A percentile compares a stretch with the other conserved stretches of the same genome.
Evolutionary conservation across 2,888 invertebrate genomes (phyloP).

Genomic region (Pammene aurita): DNA sequence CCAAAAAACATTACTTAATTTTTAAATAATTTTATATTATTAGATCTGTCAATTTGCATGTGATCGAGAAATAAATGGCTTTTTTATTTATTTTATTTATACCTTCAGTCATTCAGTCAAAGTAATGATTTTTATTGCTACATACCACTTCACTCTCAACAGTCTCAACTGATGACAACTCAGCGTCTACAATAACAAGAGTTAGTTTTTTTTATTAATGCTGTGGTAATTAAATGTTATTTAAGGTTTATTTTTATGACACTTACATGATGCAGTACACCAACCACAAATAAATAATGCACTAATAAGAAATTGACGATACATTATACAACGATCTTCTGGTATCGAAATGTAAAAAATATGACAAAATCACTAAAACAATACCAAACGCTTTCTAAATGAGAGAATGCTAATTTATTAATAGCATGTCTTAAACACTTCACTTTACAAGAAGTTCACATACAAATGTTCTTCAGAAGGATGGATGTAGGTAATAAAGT

Average conservation of each 20-base stretch:
- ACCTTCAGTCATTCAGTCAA: too few relatives aligned
- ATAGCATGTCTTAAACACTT: neutral
- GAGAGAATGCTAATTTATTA: constrained; percentile 25
- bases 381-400: neutral
- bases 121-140: neutral
- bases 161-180: neutral
- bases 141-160: neutral
- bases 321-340: constrained; percentile 9
- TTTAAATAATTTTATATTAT: too few relatives aligned
- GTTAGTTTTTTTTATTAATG: neutral
- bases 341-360: neutral
- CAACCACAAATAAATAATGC: constrained; percentile 18
- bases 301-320: neutral
- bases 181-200: constrained; percentile 19
- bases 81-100: too few relatives aligned
- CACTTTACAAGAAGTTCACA: neutral
- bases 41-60: too few relatives aligned
- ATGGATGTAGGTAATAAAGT: neutral
- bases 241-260: neutral
- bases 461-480: neutral
- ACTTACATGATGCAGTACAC: constrained; percentile 26
- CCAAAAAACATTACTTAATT: too few relatives aligned
- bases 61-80: too few relatives aligned
- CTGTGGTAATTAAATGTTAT: neutral
- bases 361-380: neutral